These are phyloP conservation scores for Elysia chlorotica DNA, from an alignment of 1,140 invertebrate species.

Conservation along the genomic window DNA sequence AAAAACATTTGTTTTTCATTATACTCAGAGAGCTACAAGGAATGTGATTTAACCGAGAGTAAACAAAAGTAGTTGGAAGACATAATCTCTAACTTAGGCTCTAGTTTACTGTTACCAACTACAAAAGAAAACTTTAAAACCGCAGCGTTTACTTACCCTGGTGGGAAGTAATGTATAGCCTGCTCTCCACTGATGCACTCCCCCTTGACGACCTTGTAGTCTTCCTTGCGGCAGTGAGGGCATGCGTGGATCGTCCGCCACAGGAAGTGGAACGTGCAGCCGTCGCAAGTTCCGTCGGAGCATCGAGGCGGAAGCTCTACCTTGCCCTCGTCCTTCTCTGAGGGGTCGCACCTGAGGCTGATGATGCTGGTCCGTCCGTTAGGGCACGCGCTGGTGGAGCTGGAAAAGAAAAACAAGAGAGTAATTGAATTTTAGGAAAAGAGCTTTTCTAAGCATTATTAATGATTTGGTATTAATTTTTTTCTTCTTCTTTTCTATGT, in stretches of 20 bases:
- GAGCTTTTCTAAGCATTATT: no score
- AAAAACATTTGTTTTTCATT: no score
- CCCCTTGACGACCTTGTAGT: constrained; percentile 65
- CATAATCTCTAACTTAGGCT: no score
- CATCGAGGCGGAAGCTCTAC: constrained; percentile 66
- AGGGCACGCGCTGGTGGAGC: constrained; percentile 65
- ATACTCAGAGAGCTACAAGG: no score
- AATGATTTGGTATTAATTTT: no score
- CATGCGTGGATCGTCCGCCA: constrained; percentile 66
- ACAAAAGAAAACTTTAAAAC: no score
- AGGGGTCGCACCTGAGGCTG: constrained; percentile 60
- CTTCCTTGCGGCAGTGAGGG: constrained; percentile 64
- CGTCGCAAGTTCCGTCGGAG: constrained; percentile 71
- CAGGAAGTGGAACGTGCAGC: constrained; percentile 70
- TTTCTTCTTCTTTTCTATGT: no score
- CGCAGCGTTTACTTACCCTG: constrained; percentile 55
- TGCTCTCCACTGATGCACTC: constrained; percentile 67
- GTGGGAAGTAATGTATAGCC: constrained; percentile 66
- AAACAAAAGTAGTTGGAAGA: no score
- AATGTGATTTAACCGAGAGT: no score
- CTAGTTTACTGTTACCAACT: no score
- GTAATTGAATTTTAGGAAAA: no score
- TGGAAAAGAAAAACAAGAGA: no score
- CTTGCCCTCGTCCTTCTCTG: constrained; percentile 55
- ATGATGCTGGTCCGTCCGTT: constrained; percentile 67